Conservation (phyloP, 2,797 vertebrate genomes). For the Sebastes hubbsi region DNA sequence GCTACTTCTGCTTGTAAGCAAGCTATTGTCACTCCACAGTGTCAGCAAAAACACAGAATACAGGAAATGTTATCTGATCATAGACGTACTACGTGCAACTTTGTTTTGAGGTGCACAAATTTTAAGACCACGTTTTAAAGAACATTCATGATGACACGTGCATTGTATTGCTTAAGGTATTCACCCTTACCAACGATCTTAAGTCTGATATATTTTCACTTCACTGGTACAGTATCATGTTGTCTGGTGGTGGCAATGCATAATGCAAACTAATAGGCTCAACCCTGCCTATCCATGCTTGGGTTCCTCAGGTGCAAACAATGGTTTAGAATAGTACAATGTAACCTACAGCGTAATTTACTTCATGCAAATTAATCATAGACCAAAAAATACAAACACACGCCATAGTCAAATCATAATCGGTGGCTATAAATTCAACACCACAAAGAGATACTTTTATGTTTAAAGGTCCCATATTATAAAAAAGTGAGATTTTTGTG, state of each 20-base stretch:
- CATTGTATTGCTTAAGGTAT: background rate
- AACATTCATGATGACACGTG: background rate
- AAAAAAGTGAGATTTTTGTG: no score
- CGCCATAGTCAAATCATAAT: no score
- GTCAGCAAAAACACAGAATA: background rate
- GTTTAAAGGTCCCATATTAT: no score
- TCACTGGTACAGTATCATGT: background rate
- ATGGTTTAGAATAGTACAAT: background rate
- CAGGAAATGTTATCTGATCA: background rate
- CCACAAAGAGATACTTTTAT: background rate
- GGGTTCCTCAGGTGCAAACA: background rate
- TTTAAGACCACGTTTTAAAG: background rate
- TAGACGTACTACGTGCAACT: background rate
- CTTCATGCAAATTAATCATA: background rate
- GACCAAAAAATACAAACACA: background rate
- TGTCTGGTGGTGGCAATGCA: background rate
- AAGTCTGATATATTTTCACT: background rate
- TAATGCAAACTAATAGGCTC: background rate
- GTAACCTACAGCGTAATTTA: fast-evolving
- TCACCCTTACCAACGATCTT: background rate
- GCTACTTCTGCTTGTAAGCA: background rate
- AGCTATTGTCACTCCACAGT: background rate
- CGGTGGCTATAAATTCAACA: background rate
- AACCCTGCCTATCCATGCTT: background rate
- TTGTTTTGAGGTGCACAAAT: background rate